Evolutionary conservation across 2,888 invertebrate species (phyloP).

Genomic region (Lasioglossum villosulum): DNA sequence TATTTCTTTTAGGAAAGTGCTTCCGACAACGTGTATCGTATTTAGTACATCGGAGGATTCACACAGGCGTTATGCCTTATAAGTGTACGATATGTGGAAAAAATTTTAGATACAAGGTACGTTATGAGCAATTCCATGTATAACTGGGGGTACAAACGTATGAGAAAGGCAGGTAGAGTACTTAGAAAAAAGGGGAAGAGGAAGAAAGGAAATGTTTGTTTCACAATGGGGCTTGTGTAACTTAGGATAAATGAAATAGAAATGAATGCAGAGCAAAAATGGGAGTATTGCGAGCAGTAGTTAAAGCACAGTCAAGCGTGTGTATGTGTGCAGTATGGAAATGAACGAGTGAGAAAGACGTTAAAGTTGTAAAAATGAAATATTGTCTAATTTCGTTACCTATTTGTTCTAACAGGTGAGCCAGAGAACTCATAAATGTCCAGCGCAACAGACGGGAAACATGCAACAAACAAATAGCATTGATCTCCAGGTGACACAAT

Average conservation of each 20-base stretch:
- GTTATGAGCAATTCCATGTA: not conserved
- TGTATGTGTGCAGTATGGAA: too few species aligned
- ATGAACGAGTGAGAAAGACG: conserved; percentile 36
- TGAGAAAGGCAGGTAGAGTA: too few species aligned
- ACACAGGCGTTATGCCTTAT: conserved; percentile 94
- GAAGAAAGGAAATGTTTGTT: too few species aligned
- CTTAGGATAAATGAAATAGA: too few species aligned
- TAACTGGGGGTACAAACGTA: too few species aligned
- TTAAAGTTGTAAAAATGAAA: conserved; percentile 25
- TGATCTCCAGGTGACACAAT: conserved; percentile 70
- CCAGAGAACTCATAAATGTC: conserved; percentile 93
- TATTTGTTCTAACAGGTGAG: conserved; percentile 87
- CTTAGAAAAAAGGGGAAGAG: too few species aligned
- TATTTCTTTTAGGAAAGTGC: conserved; percentile 88
- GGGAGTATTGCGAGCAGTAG: too few species aligned
- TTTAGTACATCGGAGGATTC: conserved; percentile 93
- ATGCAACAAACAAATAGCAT: conserved; percentile 81
- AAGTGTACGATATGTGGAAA: conserved; percentile 92
- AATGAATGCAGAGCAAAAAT: too few species aligned
- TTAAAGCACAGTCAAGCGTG: too few species aligned
- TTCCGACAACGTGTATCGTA: conserved; percentile 95
- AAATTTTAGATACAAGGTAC: conserved; percentile 92
- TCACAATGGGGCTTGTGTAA: too few species aligned
- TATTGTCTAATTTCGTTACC: conserved; percentile 22
- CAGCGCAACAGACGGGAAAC: conserved; percentile 87